Evolutionary conservation across 2,113 vertebrate species (phyloP).

Genomic region (Sardina pilchardus): DNA sequence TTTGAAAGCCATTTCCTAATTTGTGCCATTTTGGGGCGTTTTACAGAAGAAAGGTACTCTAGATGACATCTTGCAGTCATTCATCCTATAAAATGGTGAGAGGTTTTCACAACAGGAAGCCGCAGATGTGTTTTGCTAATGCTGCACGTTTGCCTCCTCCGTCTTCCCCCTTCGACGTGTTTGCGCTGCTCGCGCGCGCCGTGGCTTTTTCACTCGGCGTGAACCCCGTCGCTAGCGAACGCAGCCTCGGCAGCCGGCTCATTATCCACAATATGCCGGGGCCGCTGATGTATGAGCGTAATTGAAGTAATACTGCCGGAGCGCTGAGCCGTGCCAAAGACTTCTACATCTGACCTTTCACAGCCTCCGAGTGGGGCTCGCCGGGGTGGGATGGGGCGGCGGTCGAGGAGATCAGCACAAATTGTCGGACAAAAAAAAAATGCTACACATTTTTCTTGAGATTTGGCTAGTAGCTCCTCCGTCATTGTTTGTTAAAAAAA

Average conservation of each 20-base stretch:
- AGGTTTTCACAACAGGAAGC: not conserved
- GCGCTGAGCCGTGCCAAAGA: not conserved
- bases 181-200: too few species aligned
- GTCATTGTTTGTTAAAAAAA: not conserved
- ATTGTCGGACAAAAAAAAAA: not conserved
- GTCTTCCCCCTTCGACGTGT: too few species aligned
- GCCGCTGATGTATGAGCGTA: not conserved
- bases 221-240: not conserved
- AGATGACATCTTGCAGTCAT: not conserved
- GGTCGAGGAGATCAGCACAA: not conserved
- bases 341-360: not conserved
- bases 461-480: not conserved
- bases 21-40: not conserved
- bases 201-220: not conserved
- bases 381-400: not conserved
- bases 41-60: not conserved
- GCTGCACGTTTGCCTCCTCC: too few species aligned
- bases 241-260: not conserved
- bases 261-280: not conserved
- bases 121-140: not conserved
- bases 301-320: not conserved
- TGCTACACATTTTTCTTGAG: not conserved
- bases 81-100: not conserved
- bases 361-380: not conserved
- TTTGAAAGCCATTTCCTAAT: not conserved